Evolutionary conservation across 2,888 invertebrate genomes (phyloP), one percentile per base, ranked within the genome.

Genomic region (Trisateles emortualis): DNA sequence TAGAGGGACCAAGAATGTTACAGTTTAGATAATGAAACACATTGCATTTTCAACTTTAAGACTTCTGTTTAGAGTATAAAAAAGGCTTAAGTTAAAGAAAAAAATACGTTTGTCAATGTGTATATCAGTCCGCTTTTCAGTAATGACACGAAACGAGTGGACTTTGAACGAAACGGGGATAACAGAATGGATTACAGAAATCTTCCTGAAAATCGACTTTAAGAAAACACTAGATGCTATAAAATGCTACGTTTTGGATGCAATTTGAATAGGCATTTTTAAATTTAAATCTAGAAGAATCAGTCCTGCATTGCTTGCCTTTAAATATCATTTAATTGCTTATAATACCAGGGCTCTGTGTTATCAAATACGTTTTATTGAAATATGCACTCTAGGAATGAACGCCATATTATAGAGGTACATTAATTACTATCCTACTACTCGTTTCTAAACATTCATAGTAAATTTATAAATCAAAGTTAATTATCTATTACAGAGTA

Each of bases 101-200:
- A 61, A 59, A 45, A 55, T 67, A 70, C 56, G 38, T 73, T 77
- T 76, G 79, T 49, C 51, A 57, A 74, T 77, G 76, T 82, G 82
- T 83, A 82, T 84, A 87, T 88, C 84, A 84, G 84, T 86, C 74
- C 79, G 78, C 81, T 86, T 84, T 81, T 75, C 84, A 83, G 84
- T 88, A 89, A 87, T 87, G 86, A 87, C 82, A 86, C 79, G 79
- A 86, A 85, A 83, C 83, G 84, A 88, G 86, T 86, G 80, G 85
- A 86, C 85, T 88, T 88, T 88, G 79, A 87, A 84, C 79, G 82
- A 81, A 87, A 86, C 83, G 74, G 73, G 79, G 79, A 83, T 83
- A 84, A 85, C 79, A 80, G 82, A 80, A 82, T 79, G 84, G 85
- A 83, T 88, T 84, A 84, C 80, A 76, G 74, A 76, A 80, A 84